Evolutionary conservation across 2,888 invertebrate species (phyloP).

Genomic region (Pteria penguin): DNA sequence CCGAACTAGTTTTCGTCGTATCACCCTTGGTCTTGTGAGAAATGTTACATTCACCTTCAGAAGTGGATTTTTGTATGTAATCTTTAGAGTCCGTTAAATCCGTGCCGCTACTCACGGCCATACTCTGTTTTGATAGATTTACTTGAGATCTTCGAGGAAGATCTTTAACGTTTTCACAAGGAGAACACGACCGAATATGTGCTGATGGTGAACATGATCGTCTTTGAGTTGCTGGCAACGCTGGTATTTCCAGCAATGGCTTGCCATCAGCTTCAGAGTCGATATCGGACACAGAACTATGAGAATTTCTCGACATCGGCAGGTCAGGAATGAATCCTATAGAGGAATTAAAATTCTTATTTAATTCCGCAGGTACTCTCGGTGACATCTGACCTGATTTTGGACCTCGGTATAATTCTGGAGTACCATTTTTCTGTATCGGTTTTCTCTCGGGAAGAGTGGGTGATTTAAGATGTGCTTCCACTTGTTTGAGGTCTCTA

Average conservation of each 20-base stretch:
- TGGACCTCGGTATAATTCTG: background rate
- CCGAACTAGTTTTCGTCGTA: too few relatives aligned
- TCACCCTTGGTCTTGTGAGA: too few relatives aligned
- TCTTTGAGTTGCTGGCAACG: background rate
- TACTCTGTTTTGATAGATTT: too few relatives aligned
- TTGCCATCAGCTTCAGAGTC: background rate
- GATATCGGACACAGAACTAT: background rate
- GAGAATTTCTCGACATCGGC: background rate
- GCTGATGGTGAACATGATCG: background rate
- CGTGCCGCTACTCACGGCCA: too few relatives aligned
- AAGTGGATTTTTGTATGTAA: too few relatives aligned
- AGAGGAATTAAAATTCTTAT: background rate
- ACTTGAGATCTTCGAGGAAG: too few relatives aligned
- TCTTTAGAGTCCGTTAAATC: too few relatives aligned
- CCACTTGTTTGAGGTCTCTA: background rate
- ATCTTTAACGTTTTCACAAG: too few relatives aligned
- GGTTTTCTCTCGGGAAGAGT: background rate
- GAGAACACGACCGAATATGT: too few relatives aligned
- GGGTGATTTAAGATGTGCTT: background rate
- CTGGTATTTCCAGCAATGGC: background rate
- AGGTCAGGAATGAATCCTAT: background rate
- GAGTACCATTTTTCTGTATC: background rate
- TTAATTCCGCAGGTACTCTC: background rate
- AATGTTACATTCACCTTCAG: too few relatives aligned
- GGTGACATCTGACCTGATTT: background rate